Evolutionary conservation across 2,888 invertebrate species (phyloP).

Genomic region (Orthosia cruda): DNA sequence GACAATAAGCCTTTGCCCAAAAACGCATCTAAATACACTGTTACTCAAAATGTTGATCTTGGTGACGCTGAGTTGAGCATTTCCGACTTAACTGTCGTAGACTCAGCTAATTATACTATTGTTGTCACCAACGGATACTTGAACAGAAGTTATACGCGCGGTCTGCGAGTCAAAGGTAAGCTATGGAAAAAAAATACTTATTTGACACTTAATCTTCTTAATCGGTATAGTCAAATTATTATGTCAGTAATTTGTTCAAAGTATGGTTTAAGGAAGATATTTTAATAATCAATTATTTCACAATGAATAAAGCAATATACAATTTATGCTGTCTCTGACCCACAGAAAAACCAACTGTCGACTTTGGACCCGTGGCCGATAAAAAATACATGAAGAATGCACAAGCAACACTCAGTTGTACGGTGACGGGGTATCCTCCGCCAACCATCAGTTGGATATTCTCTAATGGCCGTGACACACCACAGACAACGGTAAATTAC

Average conservation of each 20-base stretch:
- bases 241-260: not conserved
- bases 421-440: constrained; percentile 81
- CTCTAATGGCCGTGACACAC: constrained; percentile 61
- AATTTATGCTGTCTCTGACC: constrained; percentile 13
- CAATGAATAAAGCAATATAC: not conserved
- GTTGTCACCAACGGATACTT: constrained; percentile 74
- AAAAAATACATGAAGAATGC: constrained; percentile 72
- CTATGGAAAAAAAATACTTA: not conserved
- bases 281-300: not conserved
- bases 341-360: constrained; percentile 77
- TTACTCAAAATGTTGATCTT: not conserved
- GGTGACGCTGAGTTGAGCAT: constrained; percentile 70
- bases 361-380: constrained; percentile 69
- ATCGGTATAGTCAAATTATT: too few relatives aligned
- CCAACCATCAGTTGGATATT: constrained; percentile 82
- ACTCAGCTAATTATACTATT: constrained; percentile 83
- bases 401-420: constrained; percentile 74
- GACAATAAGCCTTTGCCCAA: constrained; percentile 68
- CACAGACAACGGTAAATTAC: constrained; percentile 64
- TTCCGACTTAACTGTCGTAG: constrained; percentile 69
- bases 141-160: constrained; percentile 67
- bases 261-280: not conserved
- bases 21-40: constrained; percentile 67
- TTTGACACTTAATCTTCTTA: not conserved
- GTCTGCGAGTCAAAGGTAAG: constrained; percentile 78